A percentile compares a stretch with the other conserved stretches of the same genome.
phyloP scores from a whole-genome alignment of 2,797 vertebrate species.

The Thunnus albacares region DNA sequence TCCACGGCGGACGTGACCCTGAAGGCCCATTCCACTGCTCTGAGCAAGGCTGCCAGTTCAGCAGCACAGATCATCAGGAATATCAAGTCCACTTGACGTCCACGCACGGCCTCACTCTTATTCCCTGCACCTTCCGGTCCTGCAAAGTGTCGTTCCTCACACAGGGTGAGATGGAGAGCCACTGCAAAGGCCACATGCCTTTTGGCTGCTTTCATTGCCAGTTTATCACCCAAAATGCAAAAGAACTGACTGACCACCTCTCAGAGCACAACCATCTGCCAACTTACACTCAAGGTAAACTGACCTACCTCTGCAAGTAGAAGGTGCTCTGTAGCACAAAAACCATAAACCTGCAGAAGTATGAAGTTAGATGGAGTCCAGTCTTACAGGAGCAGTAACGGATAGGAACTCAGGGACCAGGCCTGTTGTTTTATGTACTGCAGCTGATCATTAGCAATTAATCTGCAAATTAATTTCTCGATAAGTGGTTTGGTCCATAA shows the following conservation, averaged over 20 bases:
- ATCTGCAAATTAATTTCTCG: too few species aligned
- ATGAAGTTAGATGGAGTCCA: too few species aligned
- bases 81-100: slow-evolving; percentile 82
- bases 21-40: slow-evolving; percentile 78
- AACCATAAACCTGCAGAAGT: too few species aligned
- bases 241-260: slow-evolving; percentile 85
- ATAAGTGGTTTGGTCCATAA: too few species aligned
- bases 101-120: slow-evolving; percentile 75
- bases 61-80: slow-evolving; percentile 72
- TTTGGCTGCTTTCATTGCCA: slow-evolving; percentile 87
- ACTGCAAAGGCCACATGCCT: slow-evolving; percentile 84
- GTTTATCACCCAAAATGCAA: slow-evolving; percentile 85
- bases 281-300: slow-evolving; percentile 46
- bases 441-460: too few species aligned
- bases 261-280: slow-evolving; percentile 63
- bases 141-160: slow-evolving; percentile 85
- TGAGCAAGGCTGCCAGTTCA: slow-evolving; percentile 80
- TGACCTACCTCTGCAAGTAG: background rate
- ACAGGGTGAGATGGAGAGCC: slow-evolving; percentile 85
- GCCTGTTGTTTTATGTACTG: too few species aligned
- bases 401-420: too few species aligned
- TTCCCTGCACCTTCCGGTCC: slow-evolving; percentile 82
- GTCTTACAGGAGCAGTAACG: too few species aligned
- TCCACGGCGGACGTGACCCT: slow-evolving; percentile 57
- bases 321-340: background rate